Conservation (phyloP, 1,140 invertebrate species). For the Condylostylus longicornis region DNA sequence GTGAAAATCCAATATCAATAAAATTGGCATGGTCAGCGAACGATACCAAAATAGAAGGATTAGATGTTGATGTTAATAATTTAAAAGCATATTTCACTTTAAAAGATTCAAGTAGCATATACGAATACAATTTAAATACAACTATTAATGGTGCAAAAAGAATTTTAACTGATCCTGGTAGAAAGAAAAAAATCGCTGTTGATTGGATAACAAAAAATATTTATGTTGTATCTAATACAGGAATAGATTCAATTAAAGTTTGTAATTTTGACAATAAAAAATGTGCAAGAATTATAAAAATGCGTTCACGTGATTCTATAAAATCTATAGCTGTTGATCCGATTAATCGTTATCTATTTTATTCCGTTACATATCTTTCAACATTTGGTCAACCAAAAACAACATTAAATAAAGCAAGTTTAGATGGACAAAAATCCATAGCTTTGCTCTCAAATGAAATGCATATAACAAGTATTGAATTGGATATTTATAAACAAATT, state of each 20-base stretch:
- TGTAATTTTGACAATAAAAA: conserved; percentile 39
- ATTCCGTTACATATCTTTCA: conserved; percentile 32
- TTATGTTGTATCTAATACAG: not conserved
- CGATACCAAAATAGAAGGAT: conserved; percentile 32
- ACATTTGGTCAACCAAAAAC: conserved; percentile 31
- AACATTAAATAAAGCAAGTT: conserved; percentile 40
- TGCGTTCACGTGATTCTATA: conserved; percentile 41
- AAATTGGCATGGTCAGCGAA: conserved; percentile 30
- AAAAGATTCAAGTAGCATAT: conserved; percentile 26
- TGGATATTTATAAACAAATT: conserved; percentile 45
- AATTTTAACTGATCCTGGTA: conserved; percentile 32
- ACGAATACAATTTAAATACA: no score
- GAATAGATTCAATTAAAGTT: conserved; percentile 28
- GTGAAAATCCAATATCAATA: conserved; percentile 24
- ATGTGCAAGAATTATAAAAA: conserved; percentile 44
- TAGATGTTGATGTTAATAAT: conserved; percentile 34
- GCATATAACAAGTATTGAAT: conserved; percentile 47
- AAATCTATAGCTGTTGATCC: conserved; percentile 38
- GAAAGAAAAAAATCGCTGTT: conserved; percentile 48
- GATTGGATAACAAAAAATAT: conserved; percentile 50
- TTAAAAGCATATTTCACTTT: conserved; percentile 30
- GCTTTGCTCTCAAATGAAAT: conserved; percentile 28
- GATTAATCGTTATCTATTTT: conserved; percentile 39
- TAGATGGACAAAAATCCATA: conserved; percentile 45
- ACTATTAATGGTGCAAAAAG: conserved; percentile 14